Evolutionary conservation across 2,113 vertebrate species (phyloP).

Genomic region (Spea multiplicata): DNA sequence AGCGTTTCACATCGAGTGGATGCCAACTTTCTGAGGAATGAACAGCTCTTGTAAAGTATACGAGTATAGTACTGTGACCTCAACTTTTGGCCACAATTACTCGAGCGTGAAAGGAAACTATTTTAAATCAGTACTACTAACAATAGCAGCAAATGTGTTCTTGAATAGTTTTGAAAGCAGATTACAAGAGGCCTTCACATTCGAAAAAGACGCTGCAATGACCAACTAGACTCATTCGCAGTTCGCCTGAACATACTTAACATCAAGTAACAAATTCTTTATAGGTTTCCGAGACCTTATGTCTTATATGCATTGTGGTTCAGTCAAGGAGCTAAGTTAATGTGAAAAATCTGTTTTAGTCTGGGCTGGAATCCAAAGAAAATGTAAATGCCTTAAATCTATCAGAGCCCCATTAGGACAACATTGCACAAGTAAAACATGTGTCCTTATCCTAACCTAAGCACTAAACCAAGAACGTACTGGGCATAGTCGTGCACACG

Average conservation of each 20-base stretch:
- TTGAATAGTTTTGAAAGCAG: constrained; percentile 25
- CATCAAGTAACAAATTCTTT: constrained; percentile 9
- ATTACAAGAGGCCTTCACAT: constrained; percentile 10
- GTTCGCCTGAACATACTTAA: not conserved
- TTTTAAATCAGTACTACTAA: constrained; percentile 34
- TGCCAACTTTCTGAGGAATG: not conserved
- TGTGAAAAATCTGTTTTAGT: constrained; percentile 37
- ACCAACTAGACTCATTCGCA: constrained; percentile 6
- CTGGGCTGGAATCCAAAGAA: constrained; percentile 37
- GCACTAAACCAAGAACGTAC: constrained; percentile 3
- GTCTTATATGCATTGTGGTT: constrained; percentile 14
- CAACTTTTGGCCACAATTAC: constrained; percentile 45
- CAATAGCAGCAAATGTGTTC: constrained; percentile 27
- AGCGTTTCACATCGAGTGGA: not conserved
- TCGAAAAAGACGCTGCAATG: not conserved
- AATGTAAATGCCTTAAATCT: constrained; percentile 37
- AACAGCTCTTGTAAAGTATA: constrained; percentile 39
- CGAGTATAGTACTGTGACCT: constrained; percentile 42
- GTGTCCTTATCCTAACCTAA: constrained; percentile 37
- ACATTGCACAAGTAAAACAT: constrained; percentile 13
- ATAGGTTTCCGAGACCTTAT: constrained; percentile 11
- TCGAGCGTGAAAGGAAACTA: constrained; percentile 38
- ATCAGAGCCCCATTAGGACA: constrained; percentile 22
- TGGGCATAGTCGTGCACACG: not conserved
- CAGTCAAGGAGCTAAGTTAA: constrained; percentile 22